These are phyloP conservation scores for Synergus gifuensis DNA, from an alignment of 2,888 invertebrate species.

Conservation along the genomic window DNA sequence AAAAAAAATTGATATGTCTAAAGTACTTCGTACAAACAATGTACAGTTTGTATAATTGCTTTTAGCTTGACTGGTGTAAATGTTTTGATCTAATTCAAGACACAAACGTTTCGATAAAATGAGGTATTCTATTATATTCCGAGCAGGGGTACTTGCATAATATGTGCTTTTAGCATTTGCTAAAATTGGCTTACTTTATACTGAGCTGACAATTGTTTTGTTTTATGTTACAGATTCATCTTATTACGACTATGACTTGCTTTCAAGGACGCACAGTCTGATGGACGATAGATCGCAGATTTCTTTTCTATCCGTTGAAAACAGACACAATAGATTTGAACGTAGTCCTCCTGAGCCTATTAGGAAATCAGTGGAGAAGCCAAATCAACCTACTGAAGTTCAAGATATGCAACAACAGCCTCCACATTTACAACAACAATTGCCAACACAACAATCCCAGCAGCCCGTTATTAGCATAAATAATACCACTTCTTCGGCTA, in stretches of 20 bases:
- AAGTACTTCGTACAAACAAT: no score
- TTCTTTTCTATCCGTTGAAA: conserved; percentile 35
- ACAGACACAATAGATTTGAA: background rate
- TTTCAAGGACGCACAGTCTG: conserved; percentile 44
- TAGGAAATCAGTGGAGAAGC: background rate
- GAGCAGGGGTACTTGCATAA: background rate
- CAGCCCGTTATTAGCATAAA: conserved; percentile 52
- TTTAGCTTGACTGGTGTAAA: conserved; percentile 8
- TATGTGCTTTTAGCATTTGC: background rate
- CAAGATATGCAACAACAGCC: conserved; percentile 46
- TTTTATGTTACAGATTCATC: conserved; percentile 57
- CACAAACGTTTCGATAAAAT: background rate
- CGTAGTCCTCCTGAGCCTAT: conserved; percentile 9
- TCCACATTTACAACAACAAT: conserved; percentile 41
- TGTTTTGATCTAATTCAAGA: conserved; percentile 31
- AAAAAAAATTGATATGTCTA: background rate
- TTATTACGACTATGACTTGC: conserved; percentile 55
- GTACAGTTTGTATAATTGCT: background rate
- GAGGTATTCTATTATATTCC: background rate
- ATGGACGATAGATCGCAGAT: conserved; percentile 45
- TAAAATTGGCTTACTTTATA: background rate
- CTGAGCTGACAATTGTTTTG: background rate
- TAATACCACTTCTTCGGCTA: conserved; percentile 47
- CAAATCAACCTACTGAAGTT: conserved; percentile 40
- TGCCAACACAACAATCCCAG: conserved; percentile 39